phyloP scores from a whole-genome alignment of 2,888 invertebrate genomes.

The Coecobrya sp. region DNA sequence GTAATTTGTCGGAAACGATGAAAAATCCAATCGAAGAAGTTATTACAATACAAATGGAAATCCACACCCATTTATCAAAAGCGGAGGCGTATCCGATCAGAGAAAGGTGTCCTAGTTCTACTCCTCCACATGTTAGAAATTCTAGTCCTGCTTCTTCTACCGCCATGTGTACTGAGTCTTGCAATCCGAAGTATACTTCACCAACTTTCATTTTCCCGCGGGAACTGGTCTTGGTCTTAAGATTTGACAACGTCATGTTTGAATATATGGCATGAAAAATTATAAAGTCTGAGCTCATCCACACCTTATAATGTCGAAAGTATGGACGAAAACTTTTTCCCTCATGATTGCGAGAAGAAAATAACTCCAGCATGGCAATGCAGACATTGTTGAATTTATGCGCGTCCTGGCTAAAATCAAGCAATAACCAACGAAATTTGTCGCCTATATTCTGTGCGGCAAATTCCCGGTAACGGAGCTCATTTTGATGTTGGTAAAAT shows the following conservation, averaged over 20 bases:
- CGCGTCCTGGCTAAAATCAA: background rate
- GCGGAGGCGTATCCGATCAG: slow-evolving; percentile 30
- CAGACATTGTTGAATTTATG: background rate
- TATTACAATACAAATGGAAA: background rate
- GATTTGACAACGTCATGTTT: background rate
- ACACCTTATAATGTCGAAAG: slow-evolving; percentile 1
- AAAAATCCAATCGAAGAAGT: background rate
- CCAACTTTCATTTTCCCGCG: no score
- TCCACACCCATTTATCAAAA: slow-evolving; percentile 39
- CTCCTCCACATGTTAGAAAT: slow-evolving; percentile 55
- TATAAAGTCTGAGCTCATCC: slow-evolving; percentile 16
- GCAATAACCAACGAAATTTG: background rate
- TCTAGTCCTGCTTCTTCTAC: background rate
- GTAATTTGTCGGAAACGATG: no score
- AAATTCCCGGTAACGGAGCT: no score
- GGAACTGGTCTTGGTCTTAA: no score
- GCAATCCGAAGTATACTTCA: background rate
- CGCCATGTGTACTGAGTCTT: background rate
- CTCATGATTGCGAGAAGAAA: background rate
- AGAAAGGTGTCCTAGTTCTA: background rate
- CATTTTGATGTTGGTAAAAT: no score
- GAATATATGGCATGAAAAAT: background rate
- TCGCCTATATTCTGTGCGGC: no score
- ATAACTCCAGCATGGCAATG: background rate
- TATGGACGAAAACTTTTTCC: background rate